Base-by-base conservation (phyloP, 2,888 invertebrate species). In the Rhagonycha fulva region DNA sequence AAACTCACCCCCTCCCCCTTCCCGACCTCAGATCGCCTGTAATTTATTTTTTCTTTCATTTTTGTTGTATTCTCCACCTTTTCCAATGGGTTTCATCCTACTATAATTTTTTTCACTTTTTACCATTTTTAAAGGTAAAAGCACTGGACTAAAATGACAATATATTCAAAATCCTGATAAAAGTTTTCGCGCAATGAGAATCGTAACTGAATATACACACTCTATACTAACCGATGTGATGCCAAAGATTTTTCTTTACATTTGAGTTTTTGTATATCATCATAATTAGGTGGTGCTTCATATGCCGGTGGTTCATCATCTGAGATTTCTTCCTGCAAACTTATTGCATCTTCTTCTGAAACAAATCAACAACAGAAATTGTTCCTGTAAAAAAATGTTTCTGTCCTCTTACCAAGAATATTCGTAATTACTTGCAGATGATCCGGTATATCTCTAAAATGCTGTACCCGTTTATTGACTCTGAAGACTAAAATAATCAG, bases 241-340 rank as follows among this genome's bases (percentile, higher is more conserved):
- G 24, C 14, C 32, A 9, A 47, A 69, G 32, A 3, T 14, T 14
- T 14, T 23, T 19, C 68, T 68, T 61, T 61, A 3, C n/a, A 24
- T 72, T 72, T 62, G 14, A 60, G 60, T 67, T 79, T 81, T 30
- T 92, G 90, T n/a, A 93, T 90, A 76, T 93, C 93, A 75, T 92
- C 92, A 82, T 94, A 94, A 77, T 92, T 92, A 0, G 94, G 94
- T 0, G 94, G 94, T 0, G 92, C 91, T 84, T 94, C 94, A 85
- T 94, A 94, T 68, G 89, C 89, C 0, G 94, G 93, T 10, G 92
- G 92, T 47, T 93, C 93, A 76, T 93, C 92, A 68, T 85, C 88
- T 86, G 84, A 88, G 87, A 84, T 89, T 87, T 84, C 89, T 84
- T 81, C 89, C 87, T 82, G 89, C 83, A 87, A 78, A 32, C 84